phyloP scores from a whole-genome alignment of 2,113 vertebrate species.

The Fulica atra region DNA sequence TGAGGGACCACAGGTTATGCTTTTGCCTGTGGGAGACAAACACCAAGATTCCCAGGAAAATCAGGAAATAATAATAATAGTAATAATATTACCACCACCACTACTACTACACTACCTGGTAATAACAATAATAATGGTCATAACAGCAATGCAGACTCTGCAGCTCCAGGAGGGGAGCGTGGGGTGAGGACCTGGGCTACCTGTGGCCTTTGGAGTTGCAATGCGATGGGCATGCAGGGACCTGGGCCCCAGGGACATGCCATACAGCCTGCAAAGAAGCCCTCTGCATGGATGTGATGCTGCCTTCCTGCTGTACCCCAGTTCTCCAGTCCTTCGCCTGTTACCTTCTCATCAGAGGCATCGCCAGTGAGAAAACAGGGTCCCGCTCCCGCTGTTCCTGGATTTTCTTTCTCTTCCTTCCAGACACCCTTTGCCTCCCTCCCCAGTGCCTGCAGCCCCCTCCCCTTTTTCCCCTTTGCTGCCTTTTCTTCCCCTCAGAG shows the following conservation, averaged over 20 bases:
- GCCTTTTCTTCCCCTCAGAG: rapidly evolving
- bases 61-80: not conserved
- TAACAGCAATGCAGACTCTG: not conserved
- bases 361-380: not conserved
- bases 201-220: not conserved
- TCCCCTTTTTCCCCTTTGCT: not conserved
- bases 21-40: not conserved
- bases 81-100: not conserved
- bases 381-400: not conserved
- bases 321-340: not conserved
- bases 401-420: not conserved
- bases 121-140: not conserved
- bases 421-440: not conserved
- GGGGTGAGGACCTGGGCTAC: rapidly evolving
- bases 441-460: rapidly evolving
- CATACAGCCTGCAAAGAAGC: not conserved
- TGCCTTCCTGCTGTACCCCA: not conserved
- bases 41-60: not conserved
- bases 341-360: not conserved
- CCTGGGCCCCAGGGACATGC: rapidly evolving
- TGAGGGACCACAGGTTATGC: not conserved
- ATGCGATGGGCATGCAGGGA: rapidly evolving
- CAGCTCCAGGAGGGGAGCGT: not conserved
- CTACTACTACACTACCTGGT: not conserved
- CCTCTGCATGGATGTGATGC: not conserved